Evolutionary conservation across 2,113 vertebrate species (phyloP).

Genomic region (Hirundichthys speculiger): DNA sequence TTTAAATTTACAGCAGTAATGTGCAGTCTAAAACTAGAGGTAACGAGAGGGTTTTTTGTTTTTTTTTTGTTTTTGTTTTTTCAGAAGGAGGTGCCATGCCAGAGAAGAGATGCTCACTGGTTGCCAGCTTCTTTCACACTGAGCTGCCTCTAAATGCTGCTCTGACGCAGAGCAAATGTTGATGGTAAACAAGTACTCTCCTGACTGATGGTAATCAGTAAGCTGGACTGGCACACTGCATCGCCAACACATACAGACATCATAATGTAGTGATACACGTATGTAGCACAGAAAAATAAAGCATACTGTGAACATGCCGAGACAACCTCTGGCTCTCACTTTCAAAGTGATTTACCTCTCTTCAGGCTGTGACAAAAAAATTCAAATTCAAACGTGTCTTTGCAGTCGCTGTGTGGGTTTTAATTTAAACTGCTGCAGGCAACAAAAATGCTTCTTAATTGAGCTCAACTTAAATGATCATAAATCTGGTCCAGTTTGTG

Average conservation of each 20-base stretch:
- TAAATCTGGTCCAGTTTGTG: neutral
- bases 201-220: constrained; percentile 13
- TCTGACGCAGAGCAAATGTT: neutral
- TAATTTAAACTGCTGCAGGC: neutral
- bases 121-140: neutral
- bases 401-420: neutral
- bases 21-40: too few species aligned
- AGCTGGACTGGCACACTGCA: neutral
- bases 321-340: constrained; percentile 5
- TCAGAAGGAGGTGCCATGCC: too few species aligned
- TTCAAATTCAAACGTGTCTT: constrained; percentile 10
- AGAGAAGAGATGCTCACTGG: neutral
- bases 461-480: too few species aligned
- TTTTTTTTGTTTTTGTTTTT: too few species aligned
- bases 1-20: too few species aligned
- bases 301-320: constrained; percentile 23
- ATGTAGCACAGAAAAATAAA: neutral
- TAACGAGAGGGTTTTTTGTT: too few species aligned
- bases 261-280: neutral
- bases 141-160: neutral
- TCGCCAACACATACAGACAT: neutral
- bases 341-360: neutral
- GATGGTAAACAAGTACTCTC: constrained; percentile 24
- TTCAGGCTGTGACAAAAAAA: too few species aligned
- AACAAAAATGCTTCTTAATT: neutral